phyloP scores from a whole-genome alignment of 2,797 vertebrate genomes.

The Periophthalmus magnuspinnatus region DNA sequence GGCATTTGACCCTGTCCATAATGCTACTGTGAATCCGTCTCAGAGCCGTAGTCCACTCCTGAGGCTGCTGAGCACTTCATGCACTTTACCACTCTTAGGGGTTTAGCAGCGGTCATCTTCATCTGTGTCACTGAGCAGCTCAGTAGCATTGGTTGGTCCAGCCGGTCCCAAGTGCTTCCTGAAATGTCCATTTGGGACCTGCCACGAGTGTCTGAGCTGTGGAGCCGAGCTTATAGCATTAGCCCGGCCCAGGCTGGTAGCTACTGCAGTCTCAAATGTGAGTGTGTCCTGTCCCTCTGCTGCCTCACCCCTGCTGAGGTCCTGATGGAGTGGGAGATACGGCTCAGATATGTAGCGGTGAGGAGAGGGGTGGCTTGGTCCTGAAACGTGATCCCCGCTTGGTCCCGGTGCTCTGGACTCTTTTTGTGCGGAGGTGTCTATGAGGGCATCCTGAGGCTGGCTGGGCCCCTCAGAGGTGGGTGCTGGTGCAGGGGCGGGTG shows the following conservation, averaged over 20 bases:
- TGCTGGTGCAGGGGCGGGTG: constrained; percentile 65
- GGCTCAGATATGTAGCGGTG: constrained; percentile 97
- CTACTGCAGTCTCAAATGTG: constrained; percentile 93
- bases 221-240: constrained; percentile 92
- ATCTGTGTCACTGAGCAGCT: constrained; percentile 93
- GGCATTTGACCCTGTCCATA: constrained; percentile 35
- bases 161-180: constrained; percentile 83
- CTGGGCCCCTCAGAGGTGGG: constrained; percentile 75
- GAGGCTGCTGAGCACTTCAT: constrained; percentile 25
- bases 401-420: constrained; percentile 69
- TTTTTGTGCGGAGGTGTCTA: constrained; percentile 57
- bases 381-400: constrained; percentile 70
- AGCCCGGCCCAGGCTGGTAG: constrained; percentile 89
- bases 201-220: constrained; percentile 93
- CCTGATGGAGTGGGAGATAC: constrained; percentile 89
- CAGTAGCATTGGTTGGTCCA: constrained; percentile 76
- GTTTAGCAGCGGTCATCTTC: constrained; percentile 95
- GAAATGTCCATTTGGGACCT: constrained; percentile 97
- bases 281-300: constrained; percentile 86
- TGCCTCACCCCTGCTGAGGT: constrained; percentile 80
- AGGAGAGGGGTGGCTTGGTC: constrained; percentile 82
- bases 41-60: constrained; percentile 34
- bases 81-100: constrained; percentile 7
- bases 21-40: constrained; percentile 57
- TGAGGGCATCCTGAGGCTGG: constrained; percentile 70